Evolutionary conservation across 2,797 vertebrate genomes (phyloP).

Genomic region (Accipiter fasciatus): DNA sequence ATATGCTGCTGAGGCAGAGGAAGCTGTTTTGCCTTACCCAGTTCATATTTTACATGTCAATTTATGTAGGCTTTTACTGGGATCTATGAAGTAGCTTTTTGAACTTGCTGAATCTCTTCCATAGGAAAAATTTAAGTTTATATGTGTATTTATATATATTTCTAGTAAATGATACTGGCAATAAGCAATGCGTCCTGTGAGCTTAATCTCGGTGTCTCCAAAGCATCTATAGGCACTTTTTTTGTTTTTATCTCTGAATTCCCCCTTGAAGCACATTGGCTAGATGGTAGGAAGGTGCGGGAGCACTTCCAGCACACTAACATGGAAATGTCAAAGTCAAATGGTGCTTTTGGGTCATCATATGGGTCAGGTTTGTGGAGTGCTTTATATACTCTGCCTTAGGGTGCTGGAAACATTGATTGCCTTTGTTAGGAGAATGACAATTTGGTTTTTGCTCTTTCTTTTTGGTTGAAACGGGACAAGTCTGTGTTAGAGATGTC

Average conservation of each 20-base stretch:
- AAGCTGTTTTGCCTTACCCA: not conserved
- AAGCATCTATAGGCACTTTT: not conserved
- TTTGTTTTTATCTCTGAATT: not conserved
- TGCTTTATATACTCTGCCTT: not conserved
- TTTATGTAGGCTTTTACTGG: not conserved
- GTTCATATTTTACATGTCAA: not conserved
- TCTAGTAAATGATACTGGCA: not conserved
- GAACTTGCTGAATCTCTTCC: not conserved
- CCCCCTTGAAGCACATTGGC: accelerated
- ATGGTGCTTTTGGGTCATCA: not conserved
- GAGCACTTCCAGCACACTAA: not conserved
- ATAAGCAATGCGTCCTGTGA: not conserved
- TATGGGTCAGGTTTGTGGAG: not conserved
- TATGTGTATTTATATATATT: not conserved
- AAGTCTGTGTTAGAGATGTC: not conserved
- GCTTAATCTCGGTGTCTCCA: not conserved
- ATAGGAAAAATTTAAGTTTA: not conserved
- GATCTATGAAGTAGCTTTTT: not conserved
- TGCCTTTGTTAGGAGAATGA: not conserved
- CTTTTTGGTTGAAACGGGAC: not conserved
- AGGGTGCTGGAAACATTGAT: not conserved
- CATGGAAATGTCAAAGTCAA: not conserved
- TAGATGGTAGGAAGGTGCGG: not conserved
- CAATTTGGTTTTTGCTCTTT: not conserved
- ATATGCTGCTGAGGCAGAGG: not conserved